phyloP scores from a whole-genome alignment of 2,888 invertebrate species.

The Sphecodes monilicornis region DNA sequence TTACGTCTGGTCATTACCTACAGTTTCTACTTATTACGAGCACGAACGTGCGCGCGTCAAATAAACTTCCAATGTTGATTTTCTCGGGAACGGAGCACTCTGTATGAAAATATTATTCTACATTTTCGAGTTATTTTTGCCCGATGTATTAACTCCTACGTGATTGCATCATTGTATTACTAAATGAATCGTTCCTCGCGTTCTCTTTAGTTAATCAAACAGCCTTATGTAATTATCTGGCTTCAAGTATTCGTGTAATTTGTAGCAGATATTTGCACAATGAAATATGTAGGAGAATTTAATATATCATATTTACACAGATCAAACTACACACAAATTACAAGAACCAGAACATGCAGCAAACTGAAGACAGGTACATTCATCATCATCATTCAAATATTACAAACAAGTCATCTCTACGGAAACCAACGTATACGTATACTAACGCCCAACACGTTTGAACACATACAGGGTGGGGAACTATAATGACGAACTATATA shows the following conservation, averaged over 20 bases:
- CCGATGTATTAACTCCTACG: background rate
- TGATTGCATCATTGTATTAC: background rate
- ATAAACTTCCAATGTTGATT: background rate
- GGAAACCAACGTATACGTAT: too few relatives aligned
- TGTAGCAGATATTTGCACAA: too few relatives aligned
- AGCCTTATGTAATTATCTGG: background rate
- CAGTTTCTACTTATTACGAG: background rate
- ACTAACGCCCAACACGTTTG: too few relatives aligned
- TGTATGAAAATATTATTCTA: conserved; percentile 4
- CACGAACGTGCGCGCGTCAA: background rate
- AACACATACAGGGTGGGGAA: too few relatives aligned
- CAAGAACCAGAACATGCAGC: too few relatives aligned
- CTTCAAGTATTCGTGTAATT: background rate
- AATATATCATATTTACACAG: too few relatives aligned
- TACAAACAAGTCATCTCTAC: too few relatives aligned
- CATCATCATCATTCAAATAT: too few relatives aligned
- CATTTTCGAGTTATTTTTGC: conserved; percentile 10
- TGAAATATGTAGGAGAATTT: too few relatives aligned
- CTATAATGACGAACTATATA: too few relatives aligned
- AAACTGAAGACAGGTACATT: too few relatives aligned
- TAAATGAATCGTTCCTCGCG: background rate
- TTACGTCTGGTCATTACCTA: conserved; percentile 2
- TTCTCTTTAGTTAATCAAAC: background rate
- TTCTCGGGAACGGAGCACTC: background rate
- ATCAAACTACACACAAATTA: too few relatives aligned